Percentiles rank a stretch among this genome's conserved stretches.
These are phyloP conservation scores for Tachypleus tridentatus DNA, from an alignment of 1,140 invertebrate species.

Conservation along the genomic window DNA sequence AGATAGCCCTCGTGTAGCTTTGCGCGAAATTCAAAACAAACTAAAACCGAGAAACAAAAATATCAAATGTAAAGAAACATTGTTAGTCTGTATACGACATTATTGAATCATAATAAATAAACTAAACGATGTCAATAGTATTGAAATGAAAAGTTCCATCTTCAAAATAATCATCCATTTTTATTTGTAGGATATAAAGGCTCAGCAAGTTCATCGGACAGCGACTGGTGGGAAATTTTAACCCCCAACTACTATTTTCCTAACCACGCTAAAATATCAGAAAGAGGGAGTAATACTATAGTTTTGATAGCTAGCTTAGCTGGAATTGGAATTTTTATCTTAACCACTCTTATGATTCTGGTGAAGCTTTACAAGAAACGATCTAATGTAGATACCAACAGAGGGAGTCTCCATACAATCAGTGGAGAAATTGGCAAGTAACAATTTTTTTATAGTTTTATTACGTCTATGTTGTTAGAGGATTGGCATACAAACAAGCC, in stretches of 20 bases:
- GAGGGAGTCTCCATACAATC: conserved; percentile 18
- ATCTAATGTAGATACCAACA: conserved; percentile 13
- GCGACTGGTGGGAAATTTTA: conserved; percentile 20
- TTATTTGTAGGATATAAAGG: background rate
- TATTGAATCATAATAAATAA: too few species aligned
- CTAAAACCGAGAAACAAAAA: too few species aligned
- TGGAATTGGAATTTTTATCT: conserved; percentile 20
- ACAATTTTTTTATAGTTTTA: background rate
- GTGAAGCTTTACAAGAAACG: conserved; percentile 17
- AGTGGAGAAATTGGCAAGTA: conserved; percentile 16
- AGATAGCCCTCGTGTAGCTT: too few species aligned
- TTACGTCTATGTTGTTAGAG: background rate
- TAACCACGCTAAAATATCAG: conserved; percentile 4
- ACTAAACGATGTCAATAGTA: too few species aligned
- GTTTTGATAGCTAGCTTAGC: conserved; percentile 19
- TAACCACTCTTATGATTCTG: conserved; percentile 20
- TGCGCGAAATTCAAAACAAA: too few species aligned
- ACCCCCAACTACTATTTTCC: conserved; percentile 22
- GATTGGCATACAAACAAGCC: too few species aligned
- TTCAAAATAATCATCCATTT: too few species aligned
- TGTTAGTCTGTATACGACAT: too few species aligned
- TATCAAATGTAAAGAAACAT: too few species aligned
- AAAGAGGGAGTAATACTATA: conserved; percentile 18
- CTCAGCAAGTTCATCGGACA: conserved; percentile 7
- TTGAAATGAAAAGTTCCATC: too few species aligned